These are phyloP conservation scores for Nansenia antarctica DNA, from an alignment of 2,113 vertebrate species.

Conservation along the genomic window DNA sequence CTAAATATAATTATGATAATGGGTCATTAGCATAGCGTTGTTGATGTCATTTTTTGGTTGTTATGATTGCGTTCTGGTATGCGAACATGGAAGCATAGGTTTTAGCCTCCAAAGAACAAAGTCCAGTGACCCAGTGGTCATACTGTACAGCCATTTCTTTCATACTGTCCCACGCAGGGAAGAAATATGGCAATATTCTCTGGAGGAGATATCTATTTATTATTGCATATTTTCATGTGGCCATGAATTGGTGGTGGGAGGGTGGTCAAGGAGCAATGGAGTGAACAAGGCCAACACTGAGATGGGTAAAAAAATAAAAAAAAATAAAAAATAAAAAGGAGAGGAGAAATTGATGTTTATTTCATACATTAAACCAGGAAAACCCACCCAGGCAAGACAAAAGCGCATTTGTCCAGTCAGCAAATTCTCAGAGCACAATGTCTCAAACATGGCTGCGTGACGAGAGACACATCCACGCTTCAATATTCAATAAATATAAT, in stretches of 20 bases:
- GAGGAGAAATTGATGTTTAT: neutral
- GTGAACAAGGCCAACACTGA: slow-evolving; percentile 40
- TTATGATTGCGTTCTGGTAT: no score
- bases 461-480: slow-evolving; percentile 79
- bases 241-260: neutral
- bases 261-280: slow-evolving; percentile 31
- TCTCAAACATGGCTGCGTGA: slow-evolving; percentile 55
- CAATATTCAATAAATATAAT: slow-evolving; percentile 95
- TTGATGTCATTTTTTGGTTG: no score
- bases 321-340: neutral
- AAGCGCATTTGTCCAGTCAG: slow-evolving; percentile 55
- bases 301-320: neutral
- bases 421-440: slow-evolving; percentile 31
- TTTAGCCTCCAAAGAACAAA: no score
- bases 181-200: no score
- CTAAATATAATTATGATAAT: no score
- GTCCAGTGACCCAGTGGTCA: no score
- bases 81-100: no score
- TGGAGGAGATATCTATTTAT: no score
- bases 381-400: neutral
- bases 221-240: no score
- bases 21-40: no score
- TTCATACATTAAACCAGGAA: slow-evolving; percentile 29
- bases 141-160: no score
- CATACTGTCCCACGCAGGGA: no score